phyloP scores from a whole-genome alignment of 2,888 invertebrate species.

The Podabrus alpinus region DNA sequence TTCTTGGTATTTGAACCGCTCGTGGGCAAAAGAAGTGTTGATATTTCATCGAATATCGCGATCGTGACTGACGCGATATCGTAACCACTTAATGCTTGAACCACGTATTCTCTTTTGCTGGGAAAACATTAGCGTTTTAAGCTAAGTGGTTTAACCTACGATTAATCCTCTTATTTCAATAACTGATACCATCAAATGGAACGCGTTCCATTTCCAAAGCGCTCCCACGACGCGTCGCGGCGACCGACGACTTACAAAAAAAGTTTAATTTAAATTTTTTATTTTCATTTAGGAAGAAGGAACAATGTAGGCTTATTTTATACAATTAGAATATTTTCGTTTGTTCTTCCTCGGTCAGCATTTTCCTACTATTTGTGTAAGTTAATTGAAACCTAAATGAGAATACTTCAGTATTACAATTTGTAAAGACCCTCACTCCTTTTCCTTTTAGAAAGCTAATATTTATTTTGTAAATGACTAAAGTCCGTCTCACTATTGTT shows the following conservation, averaged over 20 bases:
- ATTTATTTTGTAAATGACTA: constrained; percentile 38
- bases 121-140: constrained; percentile 16
- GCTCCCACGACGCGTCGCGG: neutral
- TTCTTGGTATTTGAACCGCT: constrained; percentile 20
- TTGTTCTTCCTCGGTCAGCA: constrained; percentile 21
- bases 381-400: constrained; percentile 40
- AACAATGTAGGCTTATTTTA: constrained; percentile 10
- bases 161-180: constrained; percentile 15
- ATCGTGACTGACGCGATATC: constrained; percentile 29
- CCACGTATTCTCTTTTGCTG: constrained; percentile 19
- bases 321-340: constrained; percentile 23
- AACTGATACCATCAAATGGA: constrained; percentile 22
- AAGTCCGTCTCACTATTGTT: constrained; percentile 29
- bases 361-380: constrained; percentile 35
- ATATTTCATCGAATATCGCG: constrained; percentile 29
- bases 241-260: neutral
- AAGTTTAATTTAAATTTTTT: neutral
- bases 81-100: constrained; percentile 15
- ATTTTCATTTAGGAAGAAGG: neutral
- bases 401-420: constrained; percentile 32
- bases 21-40: constrained; percentile 10
- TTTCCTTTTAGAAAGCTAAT: constrained; percentile 35
- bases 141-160: constrained; percentile 19
- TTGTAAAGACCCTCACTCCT: constrained; percentile 27
- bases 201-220: no score